A percentile compares a stretch with the other conserved stretches of the same genome.
Conservation (phyloP, 1,140 invertebrate species). For the Drosophila murphyi region DNA sequence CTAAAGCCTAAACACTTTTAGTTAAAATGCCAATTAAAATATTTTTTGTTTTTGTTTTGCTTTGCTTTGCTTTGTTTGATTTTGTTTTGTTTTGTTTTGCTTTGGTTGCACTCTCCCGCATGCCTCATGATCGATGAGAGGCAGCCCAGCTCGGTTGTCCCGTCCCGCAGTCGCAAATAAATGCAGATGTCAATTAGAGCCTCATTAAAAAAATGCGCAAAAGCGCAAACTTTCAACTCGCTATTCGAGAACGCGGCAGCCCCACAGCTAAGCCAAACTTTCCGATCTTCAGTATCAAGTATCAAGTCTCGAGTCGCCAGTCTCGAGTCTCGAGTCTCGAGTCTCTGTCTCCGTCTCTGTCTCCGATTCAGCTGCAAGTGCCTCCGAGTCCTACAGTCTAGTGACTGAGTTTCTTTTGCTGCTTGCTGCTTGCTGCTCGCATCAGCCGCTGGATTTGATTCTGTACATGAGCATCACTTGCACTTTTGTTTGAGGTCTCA, state of each 20-base stretch:
- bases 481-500: conserved; percentile 69
- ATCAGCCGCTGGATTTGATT: conserved; percentile 51
- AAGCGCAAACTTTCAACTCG: conserved; percentile 58
- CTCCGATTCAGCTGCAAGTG: conserved; percentile 19
- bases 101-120: background rate
- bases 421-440: background rate
- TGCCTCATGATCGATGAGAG: conserved; percentile 73
- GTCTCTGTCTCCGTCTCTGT: background rate
- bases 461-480: conserved; percentile 80
- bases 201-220: conserved; percentile 82
- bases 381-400: conserved; percentile 31
- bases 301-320: background rate
- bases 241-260: conserved; percentile 38
- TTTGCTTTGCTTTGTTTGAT: background rate
- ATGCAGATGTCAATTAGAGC: conserved; percentile 85
- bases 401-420: conserved; percentile 51
- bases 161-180: conserved; percentile 63
- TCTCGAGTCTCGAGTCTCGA: background rate
- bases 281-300: conserved; percentile 16
- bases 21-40: conserved; percentile 85
- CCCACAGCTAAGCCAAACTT: conserved; percentile 51
- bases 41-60: conserved; percentile 59
- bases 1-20: conserved; percentile 85
- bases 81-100: background rate
- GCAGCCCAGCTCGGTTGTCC: conserved; percentile 7